Evolutionary conservation across 2,888 invertebrate species (phyloP), one percentile per base, ranked within the genome.

Genomic region (Diarsia rubi): DNA sequence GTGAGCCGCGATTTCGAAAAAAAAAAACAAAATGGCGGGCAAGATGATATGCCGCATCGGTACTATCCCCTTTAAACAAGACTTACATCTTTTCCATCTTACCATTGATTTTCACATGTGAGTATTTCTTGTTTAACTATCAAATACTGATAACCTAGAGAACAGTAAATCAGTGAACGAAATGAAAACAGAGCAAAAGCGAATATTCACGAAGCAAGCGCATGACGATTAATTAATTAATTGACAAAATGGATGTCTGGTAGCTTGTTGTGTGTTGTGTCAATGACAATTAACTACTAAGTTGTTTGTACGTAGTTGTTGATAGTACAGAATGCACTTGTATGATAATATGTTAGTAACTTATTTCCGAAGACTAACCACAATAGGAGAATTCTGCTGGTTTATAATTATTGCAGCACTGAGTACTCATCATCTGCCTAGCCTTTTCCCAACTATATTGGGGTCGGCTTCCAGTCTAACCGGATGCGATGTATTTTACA

Each of bases 151-250:
- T 24, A 19, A 12, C 52, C 2, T 1, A 31, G 8, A n/a, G 52
- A 14, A 72, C 73, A 74, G 66, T 47, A 57, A 75, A 79, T 82
- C 82, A 54, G 54, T 64, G 24, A 79, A 64, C 59, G 24, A 24
- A 49, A 69, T 63, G 54, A 64, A 66, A 37, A 78, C 69, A 63
- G 69, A 62, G 57, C 66, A 60, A 31, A 62, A 66, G 63, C 67
- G n/a, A 81, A 73, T 73, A 76, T 64, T 66, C 85, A 85, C 79
- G 85, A 37, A 59, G 73, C 69, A 12, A 44, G 27, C 69, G 65
- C 85, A 81, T 84, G 79, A 84, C 57, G 73, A 86, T 84, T 84
- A 86, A 79, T 81, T 64, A 73, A 79, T 84, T 84, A 86, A 86
- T 84, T 82, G 62, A 82, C 77, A 84, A 82, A 85, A 78, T 82